phyloP scores from a whole-genome alignment of 2,888 invertebrate genomes.

The Timandra comae region DNA sequence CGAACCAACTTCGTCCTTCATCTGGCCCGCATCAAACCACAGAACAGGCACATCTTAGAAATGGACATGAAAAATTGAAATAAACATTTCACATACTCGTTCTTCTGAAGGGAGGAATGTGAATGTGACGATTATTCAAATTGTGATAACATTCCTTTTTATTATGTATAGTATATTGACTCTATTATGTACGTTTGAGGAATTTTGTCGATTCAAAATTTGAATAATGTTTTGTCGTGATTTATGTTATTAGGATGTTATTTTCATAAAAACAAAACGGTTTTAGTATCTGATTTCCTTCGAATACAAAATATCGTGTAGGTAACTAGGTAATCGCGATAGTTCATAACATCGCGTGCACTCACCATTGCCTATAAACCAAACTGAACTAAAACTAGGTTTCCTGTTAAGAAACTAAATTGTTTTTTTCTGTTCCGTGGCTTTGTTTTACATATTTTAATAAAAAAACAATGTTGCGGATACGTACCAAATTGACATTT shows the following conservation, averaged over 20 bases:
- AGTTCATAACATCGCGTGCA: slow-evolving; percentile 11
- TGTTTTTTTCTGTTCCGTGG: no score
- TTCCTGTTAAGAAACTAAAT: slow-evolving; percentile 13
- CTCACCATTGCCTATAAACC: slow-evolving; percentile 10
- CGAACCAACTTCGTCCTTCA: slow-evolving; percentile 23
- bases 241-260: no score
- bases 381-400: slow-evolving; percentile 8
- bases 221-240: no score
- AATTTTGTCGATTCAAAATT: no score
- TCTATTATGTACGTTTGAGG: no score
- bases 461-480: no score
- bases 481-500: no score
- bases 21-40: slow-evolving; percentile 10
- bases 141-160: slow-evolving; percentile 24
- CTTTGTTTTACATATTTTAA: no score
- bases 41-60: slow-evolving; percentile 10
- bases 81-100: slow-evolving; percentile 26
- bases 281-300: no score
- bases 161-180: no score
- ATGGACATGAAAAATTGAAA: slow-evolving; percentile 24
- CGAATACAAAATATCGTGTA: no score
- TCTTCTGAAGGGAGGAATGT: slow-evolving; percentile 21
- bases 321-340: slow-evolving; percentile 1
- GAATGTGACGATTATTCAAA: slow-evolving; percentile 26
- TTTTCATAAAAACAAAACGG: no score